Percentiles rank a stretch among this genome's conserved stretches.
These are phyloP conservation scores for Akabosia matsudoensis DNA, from an alignment of 1,140 invertebrate genomes.

Conservation along the genomic window DNA sequence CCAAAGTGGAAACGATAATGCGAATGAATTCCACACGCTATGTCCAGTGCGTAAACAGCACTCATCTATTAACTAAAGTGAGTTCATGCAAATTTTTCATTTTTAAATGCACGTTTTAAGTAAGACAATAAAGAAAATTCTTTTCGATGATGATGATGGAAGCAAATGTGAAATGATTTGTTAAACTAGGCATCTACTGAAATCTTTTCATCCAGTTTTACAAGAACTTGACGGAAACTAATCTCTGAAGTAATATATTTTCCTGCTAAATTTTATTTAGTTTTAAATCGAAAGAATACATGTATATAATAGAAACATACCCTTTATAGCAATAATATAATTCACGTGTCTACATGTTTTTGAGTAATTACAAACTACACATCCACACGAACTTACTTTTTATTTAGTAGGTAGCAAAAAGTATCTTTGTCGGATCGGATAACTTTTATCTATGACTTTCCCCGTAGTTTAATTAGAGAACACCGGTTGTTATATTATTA, in stretches of 20 bases:
- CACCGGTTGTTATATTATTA: neutral
- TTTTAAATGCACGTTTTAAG: too few relatives aligned
- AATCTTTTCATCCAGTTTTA: too few relatives aligned
- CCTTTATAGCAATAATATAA: too few relatives aligned
- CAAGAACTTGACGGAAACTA: neutral
- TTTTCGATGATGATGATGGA: too few relatives aligned
- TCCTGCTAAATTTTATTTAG: slow-evolving; percentile 3
- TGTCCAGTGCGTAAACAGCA: neutral
- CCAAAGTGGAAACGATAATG: too few relatives aligned
- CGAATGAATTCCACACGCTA: too few relatives aligned
- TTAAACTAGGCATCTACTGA: too few relatives aligned
- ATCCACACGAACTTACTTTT: neutral
- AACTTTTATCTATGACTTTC: neutral
- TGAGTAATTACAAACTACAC: neutral
- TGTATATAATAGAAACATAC: too few relatives aligned
- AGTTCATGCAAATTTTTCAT: too few relatives aligned
- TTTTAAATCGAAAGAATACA: slow-evolving; percentile 19
- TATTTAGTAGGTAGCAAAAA: slow-evolving; percentile 2
- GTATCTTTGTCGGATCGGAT: neutral
- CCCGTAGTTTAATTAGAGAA: neutral
- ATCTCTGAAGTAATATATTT: neutral
- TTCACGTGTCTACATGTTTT: too few relatives aligned
- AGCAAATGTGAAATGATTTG: too few relatives aligned
- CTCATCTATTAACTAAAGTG: neutral
- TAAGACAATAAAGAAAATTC: too few relatives aligned